A percentile compares a stretch with the other conserved stretches of the same genome.
Evolutionary conservation across 2,113 vertebrate genomes (phyloP).

Genomic region (Garra rufa): DNA sequence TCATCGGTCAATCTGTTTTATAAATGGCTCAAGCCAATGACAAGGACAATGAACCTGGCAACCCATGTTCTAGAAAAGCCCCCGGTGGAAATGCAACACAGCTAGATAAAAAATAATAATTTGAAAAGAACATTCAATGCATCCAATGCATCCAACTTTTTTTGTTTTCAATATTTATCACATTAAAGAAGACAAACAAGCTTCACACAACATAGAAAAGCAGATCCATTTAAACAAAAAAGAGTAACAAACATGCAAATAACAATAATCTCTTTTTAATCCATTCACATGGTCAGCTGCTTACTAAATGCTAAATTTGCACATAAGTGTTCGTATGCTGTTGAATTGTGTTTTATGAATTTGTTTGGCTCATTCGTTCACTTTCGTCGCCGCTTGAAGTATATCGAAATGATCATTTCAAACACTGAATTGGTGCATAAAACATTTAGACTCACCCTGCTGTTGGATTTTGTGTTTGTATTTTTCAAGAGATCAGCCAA

Average conservation of each 20-base stretch:
- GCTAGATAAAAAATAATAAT: background rate
- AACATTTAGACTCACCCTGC: conserved; percentile 65
- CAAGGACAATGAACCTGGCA: background rate
- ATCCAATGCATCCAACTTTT: background rate
- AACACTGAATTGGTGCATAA: background rate
- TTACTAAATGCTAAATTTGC: background rate
- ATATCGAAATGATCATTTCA: background rate
- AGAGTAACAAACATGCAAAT: background rate
- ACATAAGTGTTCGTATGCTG: background rate
- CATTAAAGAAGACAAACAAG: background rate
- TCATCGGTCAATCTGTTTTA: conserved; percentile 12
- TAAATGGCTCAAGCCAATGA: conserved; percentile 12
- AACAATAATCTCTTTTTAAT: background rate
- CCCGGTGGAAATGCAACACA: background rate
- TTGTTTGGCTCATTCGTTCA: background rate
- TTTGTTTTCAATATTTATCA: background rate
- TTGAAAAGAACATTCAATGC: background rate
- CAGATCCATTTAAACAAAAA: background rate
- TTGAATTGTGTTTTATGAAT: background rate
- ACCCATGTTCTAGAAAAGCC: background rate
- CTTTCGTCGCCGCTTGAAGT: background rate
- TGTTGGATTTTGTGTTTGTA: conserved; percentile 43
- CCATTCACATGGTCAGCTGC: background rate
- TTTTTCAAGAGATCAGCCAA: conserved; percentile 72
- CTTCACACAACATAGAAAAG: conserved; percentile 17